Percentiles rank a stretch among this genome's conserved stretches.
These are phyloP conservation scores for Norana najaformis DNA, from an alignment of 2,888 invertebrate genomes.

Conservation along the genomic window DNA sequence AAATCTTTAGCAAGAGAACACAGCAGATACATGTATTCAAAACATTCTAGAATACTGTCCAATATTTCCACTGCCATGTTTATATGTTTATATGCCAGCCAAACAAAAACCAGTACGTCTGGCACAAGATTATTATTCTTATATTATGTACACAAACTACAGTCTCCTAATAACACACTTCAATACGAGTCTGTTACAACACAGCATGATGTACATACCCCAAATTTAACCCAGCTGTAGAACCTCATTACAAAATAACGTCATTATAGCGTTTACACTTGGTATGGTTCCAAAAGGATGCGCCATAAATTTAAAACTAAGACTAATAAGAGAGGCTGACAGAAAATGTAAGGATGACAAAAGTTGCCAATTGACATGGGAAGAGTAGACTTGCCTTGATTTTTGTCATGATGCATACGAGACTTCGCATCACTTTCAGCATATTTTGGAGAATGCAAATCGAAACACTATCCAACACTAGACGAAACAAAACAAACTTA, in stretches of 20 bases:
- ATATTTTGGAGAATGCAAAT: constrained; percentile 23
- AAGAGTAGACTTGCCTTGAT: neutral
- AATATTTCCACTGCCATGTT: neutral
- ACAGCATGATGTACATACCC: neutral
- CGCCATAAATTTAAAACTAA: neutral
- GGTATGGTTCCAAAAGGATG: neutral
- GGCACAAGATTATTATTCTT: neutral
- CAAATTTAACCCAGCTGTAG: neutral
- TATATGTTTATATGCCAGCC: neutral
- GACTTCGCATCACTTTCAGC: constrained; percentile 6
- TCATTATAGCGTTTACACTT: neutral
- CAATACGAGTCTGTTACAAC: neutral
- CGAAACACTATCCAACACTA: constrained; percentile 9
- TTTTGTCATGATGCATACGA: neutral
- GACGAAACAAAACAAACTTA: neutral
- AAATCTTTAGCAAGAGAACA: neutral
- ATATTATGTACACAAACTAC: too few relatives aligned
- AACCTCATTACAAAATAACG: neutral
- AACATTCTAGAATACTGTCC: neutral
- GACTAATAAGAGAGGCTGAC: neutral
- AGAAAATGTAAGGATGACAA: neutral
- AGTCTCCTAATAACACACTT: neutral
- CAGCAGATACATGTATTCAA: neutral
- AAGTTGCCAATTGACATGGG: neutral
- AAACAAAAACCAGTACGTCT: neutral